phyloP scores from a whole-genome alignment of 2,113 vertebrate genomes.

The Nanorana parkeri region DNA sequence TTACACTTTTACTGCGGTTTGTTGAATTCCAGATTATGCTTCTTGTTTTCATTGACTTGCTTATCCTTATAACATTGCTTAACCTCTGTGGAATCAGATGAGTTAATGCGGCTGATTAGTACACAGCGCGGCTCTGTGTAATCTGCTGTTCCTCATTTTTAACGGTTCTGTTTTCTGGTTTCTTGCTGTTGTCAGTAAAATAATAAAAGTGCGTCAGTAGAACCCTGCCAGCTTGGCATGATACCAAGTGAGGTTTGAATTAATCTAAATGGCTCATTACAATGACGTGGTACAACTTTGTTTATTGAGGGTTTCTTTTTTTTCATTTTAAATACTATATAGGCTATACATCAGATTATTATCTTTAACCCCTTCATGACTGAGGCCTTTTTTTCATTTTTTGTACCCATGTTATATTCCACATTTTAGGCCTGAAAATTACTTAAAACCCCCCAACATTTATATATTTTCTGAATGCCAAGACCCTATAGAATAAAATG shows the following conservation, averaged over 20 bases:
- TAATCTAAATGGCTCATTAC: constrained; percentile 4
- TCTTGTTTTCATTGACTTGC: not conserved
- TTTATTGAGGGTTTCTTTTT: not conserved
- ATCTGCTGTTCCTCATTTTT: constrained; percentile 22
- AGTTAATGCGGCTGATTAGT: not conserved
- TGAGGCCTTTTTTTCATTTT: no score
- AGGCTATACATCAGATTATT: not conserved
- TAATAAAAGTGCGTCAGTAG: constrained; percentile 35
- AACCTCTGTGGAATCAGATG: constrained; percentile 8
- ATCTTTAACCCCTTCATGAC: no score
- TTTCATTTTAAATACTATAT: not conserved
- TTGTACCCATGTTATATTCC: no score
- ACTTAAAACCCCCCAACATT: no score
- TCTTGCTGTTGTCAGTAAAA: not conserved
- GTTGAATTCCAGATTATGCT: constrained; percentile 7
- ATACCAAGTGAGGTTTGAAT: not conserved
- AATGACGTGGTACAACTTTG: not conserved
- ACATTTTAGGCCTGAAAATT: no score
- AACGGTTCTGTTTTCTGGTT: constrained; percentile 16
- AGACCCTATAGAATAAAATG: no score
- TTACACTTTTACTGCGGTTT: no score
- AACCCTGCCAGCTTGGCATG: not conserved
- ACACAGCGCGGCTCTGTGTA: not conserved
- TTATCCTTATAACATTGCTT: not conserved
- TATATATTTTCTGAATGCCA: no score